Evolutionary conservation across 2,888 invertebrate species (phyloP).

Genomic region (Drosophila lacicola): DNA sequence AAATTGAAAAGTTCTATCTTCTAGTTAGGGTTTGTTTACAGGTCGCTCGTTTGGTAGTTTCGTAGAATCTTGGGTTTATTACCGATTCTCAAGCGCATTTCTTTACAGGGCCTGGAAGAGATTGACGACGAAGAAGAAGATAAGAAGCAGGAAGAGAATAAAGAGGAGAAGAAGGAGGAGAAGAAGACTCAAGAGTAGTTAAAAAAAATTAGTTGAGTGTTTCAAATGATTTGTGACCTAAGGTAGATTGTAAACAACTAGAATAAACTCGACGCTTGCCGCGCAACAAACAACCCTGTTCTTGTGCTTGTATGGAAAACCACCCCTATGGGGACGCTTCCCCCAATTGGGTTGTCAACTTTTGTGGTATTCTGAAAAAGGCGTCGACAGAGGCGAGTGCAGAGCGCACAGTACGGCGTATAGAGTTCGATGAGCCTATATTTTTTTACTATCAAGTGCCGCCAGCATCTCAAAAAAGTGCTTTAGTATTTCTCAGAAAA

Average conservation of each 20-base stretch:
- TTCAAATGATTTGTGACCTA: slow-evolving; percentile 11
- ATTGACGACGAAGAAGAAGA: slow-evolving; percentile 25
- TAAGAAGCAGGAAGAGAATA: background rate
- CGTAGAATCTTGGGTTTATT: background rate
- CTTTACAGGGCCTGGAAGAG: slow-evolving; percentile 46
- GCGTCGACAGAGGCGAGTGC: slow-evolving; percentile 71
- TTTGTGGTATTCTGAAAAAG: slow-evolving; percentile 75
- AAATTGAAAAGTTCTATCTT: slow-evolving; percentile 32
- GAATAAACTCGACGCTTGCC: slow-evolving; percentile 54
- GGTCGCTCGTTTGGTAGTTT: background rate
- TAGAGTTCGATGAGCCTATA: slow-evolving; percentile 26
- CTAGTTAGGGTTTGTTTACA: slow-evolving; percentile 2
- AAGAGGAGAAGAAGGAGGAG: background rate
- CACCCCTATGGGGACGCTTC: slow-evolving; percentile 69
- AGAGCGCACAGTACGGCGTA: slow-evolving; percentile 34
- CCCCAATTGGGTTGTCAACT: slow-evolving; percentile 54
- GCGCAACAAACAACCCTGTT: slow-evolving; percentile 72
- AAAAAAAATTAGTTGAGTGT: background rate
- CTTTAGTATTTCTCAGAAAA: background rate
- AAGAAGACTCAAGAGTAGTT: background rate
- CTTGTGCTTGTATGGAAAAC: slow-evolving; percentile 59
- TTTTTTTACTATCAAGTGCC: slow-evolving; percentile 19
- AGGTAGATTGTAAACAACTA: slow-evolving; percentile 31
- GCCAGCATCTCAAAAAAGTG: slow-evolving; percentile 8
- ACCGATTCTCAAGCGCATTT: background rate